Evolutionary conservation across 2,113 vertebrate species (phyloP), one percentile per base, ranked within the genome.

Genomic region (Notiomystis cincta): DNA sequence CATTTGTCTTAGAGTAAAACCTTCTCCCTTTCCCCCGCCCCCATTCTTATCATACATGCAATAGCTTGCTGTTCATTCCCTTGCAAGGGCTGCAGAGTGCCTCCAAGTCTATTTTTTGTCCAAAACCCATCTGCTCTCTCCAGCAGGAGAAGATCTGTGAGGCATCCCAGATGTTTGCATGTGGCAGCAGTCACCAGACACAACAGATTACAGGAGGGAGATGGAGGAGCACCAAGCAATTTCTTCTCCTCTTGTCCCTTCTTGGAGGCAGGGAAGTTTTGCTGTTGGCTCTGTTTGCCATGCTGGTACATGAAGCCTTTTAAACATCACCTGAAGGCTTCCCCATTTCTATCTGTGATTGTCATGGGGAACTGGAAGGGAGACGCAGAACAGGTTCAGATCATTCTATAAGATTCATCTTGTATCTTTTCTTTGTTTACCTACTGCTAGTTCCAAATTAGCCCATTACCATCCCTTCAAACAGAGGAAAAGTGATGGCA

Each of bases 161-260:
- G 95, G 72, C 73, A 62, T 95, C 69, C 89, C 96, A 97, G 96
- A 96, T 96, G 94, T 95, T 78, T 93, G 90, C 89, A 76, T 1
- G 8, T 54, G 72, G 65, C 91, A 69, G 78, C 92, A 73, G 77
- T 48, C 30, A 37, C 64, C 83, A 93, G 56, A 53, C 71, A 58
- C 48, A 88, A 66, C 16, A 92, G 89, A 86, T 89, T 65, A 78
- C 15, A 33, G 72, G 44, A 92, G 83, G 56, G 51, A 92, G 69
- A 42, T 50, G 81, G 69, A 38, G 47, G 44, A 77, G 11, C 77
- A 69, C n/a, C 5, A n/a, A 72, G 23, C 10, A 65, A 67, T 73
- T 33, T 37, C 57, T 69, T 54, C 31, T 78, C 24, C 24, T 51
- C 11, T 1, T 33, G 21, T 30, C 35, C 14, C 23, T 78, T 76